Percentiles rank a stretch among this genome's conserved stretches.
Conservation (phyloP, 1,140 invertebrate genomes). For the Lamellibrachia luymesi region DNA sequence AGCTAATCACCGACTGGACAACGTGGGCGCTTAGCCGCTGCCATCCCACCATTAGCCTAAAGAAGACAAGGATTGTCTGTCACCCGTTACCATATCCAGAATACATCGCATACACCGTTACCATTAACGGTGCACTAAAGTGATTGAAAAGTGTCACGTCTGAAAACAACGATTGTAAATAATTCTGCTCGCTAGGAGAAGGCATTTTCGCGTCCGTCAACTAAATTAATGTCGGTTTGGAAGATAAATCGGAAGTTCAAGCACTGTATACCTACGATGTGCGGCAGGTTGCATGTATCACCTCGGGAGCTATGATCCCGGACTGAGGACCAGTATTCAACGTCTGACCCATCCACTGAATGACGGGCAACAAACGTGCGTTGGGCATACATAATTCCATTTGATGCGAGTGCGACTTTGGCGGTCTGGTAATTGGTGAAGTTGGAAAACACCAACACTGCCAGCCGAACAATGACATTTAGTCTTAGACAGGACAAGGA, state of each 20-base stretch:
- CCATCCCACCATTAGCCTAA: background rate
- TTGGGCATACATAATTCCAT: background rate
- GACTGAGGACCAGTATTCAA: background rate
- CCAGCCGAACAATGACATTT: background rate
- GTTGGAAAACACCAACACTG: background rate
- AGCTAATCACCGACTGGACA: background rate
- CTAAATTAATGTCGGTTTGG: background rate
- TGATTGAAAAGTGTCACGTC: background rate
- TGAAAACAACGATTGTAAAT: background rate
- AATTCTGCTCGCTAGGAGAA: background rate
- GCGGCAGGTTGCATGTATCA: background rate
- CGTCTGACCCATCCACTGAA: background rate
- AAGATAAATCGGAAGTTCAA: background rate
- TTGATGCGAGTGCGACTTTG: background rate
- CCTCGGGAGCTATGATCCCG: background rate
- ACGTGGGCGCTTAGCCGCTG: background rate
- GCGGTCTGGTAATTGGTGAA: background rate
- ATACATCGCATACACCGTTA: background rate
- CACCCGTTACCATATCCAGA: background rate
- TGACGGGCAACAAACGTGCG: background rate
- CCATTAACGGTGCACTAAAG: background rate
- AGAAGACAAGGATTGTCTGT: background rate
- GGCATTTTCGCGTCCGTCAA: background rate
- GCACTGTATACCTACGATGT: background rate
- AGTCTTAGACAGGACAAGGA: background rate